These are phyloP conservation scores for Chloroclystis v-ata DNA, from an alignment of 2,888 invertebrate genomes.

Conservation along the genomic window DNA sequence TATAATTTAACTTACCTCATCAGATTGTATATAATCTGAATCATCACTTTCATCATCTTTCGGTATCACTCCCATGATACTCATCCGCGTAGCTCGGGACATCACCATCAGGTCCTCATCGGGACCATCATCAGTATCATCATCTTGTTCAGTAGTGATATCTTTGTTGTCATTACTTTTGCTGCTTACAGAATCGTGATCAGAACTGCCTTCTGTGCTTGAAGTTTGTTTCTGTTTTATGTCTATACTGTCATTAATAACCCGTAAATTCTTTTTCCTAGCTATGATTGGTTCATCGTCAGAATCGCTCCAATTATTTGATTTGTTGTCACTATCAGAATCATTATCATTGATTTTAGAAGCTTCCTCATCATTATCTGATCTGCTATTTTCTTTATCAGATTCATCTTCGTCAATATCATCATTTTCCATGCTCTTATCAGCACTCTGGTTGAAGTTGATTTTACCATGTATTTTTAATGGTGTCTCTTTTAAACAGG, in stretches of 20 bases:
- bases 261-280: not conserved
- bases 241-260: not conserved
- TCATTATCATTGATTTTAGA: slow-evolving; percentile 9
- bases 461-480: slow-evolving; percentile 39
- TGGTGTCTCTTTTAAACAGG: slow-evolving; percentile 61
- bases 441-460: slow-evolving; percentile 1
- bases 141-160: slow-evolving; percentile 6
- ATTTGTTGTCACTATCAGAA: not conserved
- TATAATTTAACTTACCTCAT: slow-evolving; percentile 69
- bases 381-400: slow-evolving; percentile 21
- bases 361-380: slow-evolving; percentile 9
- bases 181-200: slow-evolving; percentile 18
- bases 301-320: not conserved
- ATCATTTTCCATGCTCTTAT: slow-evolving; percentile 18
- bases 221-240: not conserved
- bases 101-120: slow-evolving; percentile 67
- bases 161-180: slow-evolving; percentile 4
- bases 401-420: slow-evolving; percentile 16
- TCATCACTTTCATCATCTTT: slow-evolving; percentile 63
- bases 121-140: slow-evolving; percentile 38
- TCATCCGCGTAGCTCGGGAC: slow-evolving; percentile 71
- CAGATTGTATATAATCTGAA: slow-evolving; percentile 69
- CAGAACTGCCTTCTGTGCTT: slow-evolving; percentile 20
- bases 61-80: slow-evolving; percentile 67
- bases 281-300: not conserved